Conservation (phyloP, 2,797 vertebrate genomes). For the Rallus crepitans region DNA sequence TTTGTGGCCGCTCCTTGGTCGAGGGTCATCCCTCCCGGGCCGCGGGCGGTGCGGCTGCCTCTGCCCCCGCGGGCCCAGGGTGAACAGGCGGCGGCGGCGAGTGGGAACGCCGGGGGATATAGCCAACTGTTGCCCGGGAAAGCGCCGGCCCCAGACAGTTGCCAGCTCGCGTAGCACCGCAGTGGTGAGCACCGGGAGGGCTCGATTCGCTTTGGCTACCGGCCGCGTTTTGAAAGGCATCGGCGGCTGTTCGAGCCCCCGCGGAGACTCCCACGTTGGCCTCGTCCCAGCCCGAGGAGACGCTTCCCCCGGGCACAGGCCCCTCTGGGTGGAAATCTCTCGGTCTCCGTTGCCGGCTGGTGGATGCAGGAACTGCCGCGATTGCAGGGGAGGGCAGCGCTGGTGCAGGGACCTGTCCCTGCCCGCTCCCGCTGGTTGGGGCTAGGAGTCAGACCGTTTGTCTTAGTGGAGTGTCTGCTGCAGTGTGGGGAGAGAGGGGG, state of each 20-base stretch:
- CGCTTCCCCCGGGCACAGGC: not conserved
- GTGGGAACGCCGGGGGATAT: not conserved
- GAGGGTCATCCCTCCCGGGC: not conserved
- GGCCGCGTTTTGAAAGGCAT: not conserved
- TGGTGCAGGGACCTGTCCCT: not conserved
- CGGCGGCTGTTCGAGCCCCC: not conserved
- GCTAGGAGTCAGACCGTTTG: rapidly evolving
- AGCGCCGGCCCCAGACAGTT: not conserved
- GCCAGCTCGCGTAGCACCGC: not conserved
- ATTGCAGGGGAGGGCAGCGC: not conserved
- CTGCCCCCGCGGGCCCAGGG: not conserved
- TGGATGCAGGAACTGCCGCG: not conserved
- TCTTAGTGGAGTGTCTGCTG: not conserved
- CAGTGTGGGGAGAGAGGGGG: rapidly evolving
- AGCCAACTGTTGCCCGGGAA: constrained; percentile 20
- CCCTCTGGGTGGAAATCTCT: not conserved
- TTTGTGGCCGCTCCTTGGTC: not conserved
- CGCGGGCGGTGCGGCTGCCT: no score
- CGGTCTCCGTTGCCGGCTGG: not conserved
- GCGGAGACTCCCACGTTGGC: not conserved
- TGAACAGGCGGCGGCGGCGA: not conserved
- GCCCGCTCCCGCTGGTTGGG: not conserved
- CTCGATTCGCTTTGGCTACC: not conserved
- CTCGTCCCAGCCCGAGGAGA: not conserved
- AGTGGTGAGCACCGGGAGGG: not conserved